These are phyloP conservation scores for Pteropus alecto DNA, from an alignment of 2,113 vertebrate species.

Conservation along the genomic window DNA sequence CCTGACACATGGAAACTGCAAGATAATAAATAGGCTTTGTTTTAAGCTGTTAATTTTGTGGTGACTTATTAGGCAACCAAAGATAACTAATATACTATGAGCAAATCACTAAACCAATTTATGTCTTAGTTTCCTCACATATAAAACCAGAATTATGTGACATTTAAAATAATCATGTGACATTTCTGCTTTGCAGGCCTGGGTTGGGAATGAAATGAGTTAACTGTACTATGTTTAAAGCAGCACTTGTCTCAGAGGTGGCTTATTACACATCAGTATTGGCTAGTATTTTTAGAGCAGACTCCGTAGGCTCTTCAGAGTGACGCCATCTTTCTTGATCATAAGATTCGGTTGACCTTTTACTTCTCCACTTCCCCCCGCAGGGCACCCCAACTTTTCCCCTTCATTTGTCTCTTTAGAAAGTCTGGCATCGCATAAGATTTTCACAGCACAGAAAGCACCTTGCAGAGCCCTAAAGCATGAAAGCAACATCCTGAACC, in stretches of 20 bases:
- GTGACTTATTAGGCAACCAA: background rate
- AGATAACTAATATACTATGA: background rate
- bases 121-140: background rate
- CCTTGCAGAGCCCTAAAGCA: background rate
- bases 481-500: background rate
- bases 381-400: too few species aligned
- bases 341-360: background rate
- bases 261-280: background rate
- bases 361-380: too few species aligned
- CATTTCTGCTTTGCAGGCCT: background rate
- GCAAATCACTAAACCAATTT: background rate
- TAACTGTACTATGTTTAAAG: background rate
- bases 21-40: background rate
- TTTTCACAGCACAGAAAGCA: background rate
- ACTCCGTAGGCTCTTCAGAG: background rate
- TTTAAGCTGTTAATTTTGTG: background rate
- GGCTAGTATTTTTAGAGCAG: background rate
- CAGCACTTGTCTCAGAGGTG: background rate
- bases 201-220: background rate
- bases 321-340: background rate
- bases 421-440: background rate
- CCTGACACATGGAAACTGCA: background rate
- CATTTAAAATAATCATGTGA: background rate
- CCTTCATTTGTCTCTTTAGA: background rate
- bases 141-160: background rate